Percentiles rank a stretch among this genome's conserved stretches.
Evolutionary conservation across 2,797 vertebrate species (phyloP).

Genomic region (Lateolabrax maculatus): DNA sequence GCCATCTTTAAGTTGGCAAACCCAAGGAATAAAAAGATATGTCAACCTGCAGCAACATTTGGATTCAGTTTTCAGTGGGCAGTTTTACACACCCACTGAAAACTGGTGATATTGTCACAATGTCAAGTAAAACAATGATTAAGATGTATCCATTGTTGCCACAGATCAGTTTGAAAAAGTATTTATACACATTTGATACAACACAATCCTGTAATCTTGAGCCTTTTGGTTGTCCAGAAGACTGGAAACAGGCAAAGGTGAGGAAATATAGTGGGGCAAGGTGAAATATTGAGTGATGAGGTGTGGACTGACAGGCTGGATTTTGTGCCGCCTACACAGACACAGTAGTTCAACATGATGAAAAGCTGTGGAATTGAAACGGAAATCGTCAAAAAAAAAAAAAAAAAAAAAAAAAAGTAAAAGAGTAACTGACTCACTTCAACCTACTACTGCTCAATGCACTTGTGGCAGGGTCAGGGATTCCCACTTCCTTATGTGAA

Average conservation of each 20-base stretch:
- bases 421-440: neutral
- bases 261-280: conserved; percentile 7
- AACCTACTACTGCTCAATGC: neutral
- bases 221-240: neutral
- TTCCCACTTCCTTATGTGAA: neutral
- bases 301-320: conserved; percentile 34
- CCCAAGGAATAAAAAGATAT: neutral
- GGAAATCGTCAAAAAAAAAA: conserved; percentile 2
- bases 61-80: neutral
- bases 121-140: conserved; percentile 22
- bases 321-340: conserved; percentile 35
- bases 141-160: conserved; percentile 4
- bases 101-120: neutral
- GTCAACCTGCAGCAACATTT: neutral
- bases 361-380: conserved; percentile 26
- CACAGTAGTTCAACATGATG: conserved; percentile 44
- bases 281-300: conserved; percentile 49
- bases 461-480: conserved; percentile 3
- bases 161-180: neutral
- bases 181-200: neutral
- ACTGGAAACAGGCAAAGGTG: conserved; percentile 13
- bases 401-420: neutral
- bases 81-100: neutral
- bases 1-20: neutral
- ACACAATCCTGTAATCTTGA: neutral